phyloP scores from a whole-genome alignment of 1,140 invertebrate species.

The Acromyrmex heyeri region DNA sequence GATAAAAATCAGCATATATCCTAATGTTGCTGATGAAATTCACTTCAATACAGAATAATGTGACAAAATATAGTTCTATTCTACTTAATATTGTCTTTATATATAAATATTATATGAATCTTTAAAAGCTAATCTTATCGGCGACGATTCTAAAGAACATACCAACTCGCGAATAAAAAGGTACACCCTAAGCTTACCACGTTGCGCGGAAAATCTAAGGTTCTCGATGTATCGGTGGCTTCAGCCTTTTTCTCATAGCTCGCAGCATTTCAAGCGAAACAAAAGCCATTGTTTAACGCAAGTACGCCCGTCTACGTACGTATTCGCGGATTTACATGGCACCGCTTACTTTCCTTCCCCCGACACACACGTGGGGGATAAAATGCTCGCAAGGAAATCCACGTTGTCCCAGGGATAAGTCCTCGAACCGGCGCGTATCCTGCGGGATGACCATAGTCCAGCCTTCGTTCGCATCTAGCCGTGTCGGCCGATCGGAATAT shows the following conservation, averaged over 20 bases:
- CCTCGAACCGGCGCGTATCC: slow-evolving; percentile 38
- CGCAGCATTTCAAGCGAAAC: slow-evolving; percentile 58
- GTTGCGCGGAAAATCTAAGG: slow-evolving; percentile 41
- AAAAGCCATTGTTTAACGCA: slow-evolving; percentile 76
- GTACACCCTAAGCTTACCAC: background rate
- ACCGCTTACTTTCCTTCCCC: background rate
- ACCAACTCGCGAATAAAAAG: slow-evolving; percentile 15
- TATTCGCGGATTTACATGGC: slow-evolving; percentile 77
- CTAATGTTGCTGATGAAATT: background rate
- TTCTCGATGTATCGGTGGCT: slow-evolving; percentile 34
- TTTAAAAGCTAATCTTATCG: slow-evolving; percentile 17
- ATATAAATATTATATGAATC: background rate
- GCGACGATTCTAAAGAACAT: slow-evolving; percentile 13
- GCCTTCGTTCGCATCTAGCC: slow-evolving; percentile 23
- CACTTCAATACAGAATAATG: background rate
- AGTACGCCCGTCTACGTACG: slow-evolving; percentile 62
- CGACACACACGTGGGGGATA: slow-evolving; percentile 66
- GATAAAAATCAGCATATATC: background rate
- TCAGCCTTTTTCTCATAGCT: slow-evolving; percentile 11
- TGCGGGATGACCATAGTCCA: slow-evolving; percentile 78
- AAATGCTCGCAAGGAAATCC: slow-evolving; percentile 72
- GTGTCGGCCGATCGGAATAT: slow-evolving; percentile 76
- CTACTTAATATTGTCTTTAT: background rate
- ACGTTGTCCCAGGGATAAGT: slow-evolving; percentile 61
- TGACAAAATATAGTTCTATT: background rate